Base-by-base conservation (phyloP, 2,113 vertebrate species). In the Chaetura pelagica region DNA sequence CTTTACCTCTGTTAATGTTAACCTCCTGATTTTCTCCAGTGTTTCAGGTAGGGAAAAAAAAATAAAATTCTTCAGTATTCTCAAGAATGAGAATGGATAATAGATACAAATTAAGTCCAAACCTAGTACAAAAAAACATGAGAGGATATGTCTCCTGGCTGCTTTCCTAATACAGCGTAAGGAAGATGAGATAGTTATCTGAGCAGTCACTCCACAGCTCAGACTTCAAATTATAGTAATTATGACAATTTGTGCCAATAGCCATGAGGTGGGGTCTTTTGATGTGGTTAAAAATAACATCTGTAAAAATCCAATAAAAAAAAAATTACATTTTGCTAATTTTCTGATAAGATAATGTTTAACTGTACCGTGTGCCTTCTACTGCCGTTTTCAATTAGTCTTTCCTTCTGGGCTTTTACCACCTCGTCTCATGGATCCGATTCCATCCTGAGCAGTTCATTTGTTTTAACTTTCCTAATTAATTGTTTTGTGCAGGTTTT, bases 261-360 rank as follows among this genome's bases (percentile, higher is more conserved):
- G 98, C 97, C 98, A 98, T 10, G 97, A 98, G 98, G 98, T 98
- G 97, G 96, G 21, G 24, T 97, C 98, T 98, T 98, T 98, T 98
- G 97, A 98, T 98, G 97, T 98, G 97, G 98, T 98, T 98, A 98
- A 98, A 98, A 98, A 98, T 98, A 98, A 98, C 98, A 98, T 98
- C 98, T 98, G 97, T 98, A 98, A 98, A 98, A 97, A 98, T 96
- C 96, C 97, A 97, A 98, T 97, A 98, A 98, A 98, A 97, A 63
- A n/a, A 98, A 98, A 98, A 98, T 98, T 98, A 98, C 98, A 97
- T 98, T 98, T 98, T 98, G 98, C 97, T 98, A 98, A 98, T 98
- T 98, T 98, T 98, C 98, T 98, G 98, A 98, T 98, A 98, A 98
- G 98, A 98, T 98, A 98, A 97, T 97, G 88, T 96, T 97, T 95